Evolutionary conservation across 2,888 invertebrate genomes (phyloP).

Genomic region (Habroteleia sp.): DNA sequence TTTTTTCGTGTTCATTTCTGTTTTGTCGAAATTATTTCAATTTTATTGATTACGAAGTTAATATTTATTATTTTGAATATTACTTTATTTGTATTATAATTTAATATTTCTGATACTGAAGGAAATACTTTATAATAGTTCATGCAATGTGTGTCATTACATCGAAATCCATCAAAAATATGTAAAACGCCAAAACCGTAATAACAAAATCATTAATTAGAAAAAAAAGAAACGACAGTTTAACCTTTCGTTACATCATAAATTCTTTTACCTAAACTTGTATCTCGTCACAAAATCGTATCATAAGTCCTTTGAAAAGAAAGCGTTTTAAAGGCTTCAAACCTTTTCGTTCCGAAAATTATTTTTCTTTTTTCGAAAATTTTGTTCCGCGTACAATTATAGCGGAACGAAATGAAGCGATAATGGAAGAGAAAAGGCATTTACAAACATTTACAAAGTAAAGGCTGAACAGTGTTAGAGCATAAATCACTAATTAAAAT

Average conservation of each 20-base stretch:
- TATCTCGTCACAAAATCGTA: slow-evolving; percentile 33
- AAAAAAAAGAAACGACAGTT: slow-evolving; percentile 11
- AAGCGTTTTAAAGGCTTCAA: slow-evolving; percentile 3
- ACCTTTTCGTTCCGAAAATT: slow-evolving; percentile 20
- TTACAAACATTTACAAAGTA: slow-evolving; percentile 4
- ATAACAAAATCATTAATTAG: slow-evolving; percentile 9
- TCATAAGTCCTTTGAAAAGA: slow-evolving; percentile 20
- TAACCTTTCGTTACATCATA: slow-evolving; percentile 20
- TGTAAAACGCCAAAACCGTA: slow-evolving; percentile 14
- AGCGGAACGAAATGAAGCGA: slow-evolving; percentile 15
- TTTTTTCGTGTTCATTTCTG: too few species aligned
- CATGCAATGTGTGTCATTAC: too few species aligned
- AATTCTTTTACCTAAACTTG: slow-evolving; percentile 19
- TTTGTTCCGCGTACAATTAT: slow-evolving; percentile 23
- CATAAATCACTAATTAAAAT: too few species aligned
- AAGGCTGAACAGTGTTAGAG: too few species aligned
- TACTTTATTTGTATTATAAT: too few species aligned
- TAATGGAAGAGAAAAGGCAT: background rate
- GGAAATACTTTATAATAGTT: too few species aligned
- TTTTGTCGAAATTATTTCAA: too few species aligned
- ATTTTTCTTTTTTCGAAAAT: slow-evolving; percentile 11
- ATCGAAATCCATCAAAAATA: slow-evolving; percentile 1
- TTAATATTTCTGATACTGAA: too few species aligned
- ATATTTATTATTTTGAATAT: too few species aligned
- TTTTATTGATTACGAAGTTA: too few species aligned